phyloP scores from a whole-genome alignment of 1,140 invertebrate species.

The Chironomus tepperi region DNA sequence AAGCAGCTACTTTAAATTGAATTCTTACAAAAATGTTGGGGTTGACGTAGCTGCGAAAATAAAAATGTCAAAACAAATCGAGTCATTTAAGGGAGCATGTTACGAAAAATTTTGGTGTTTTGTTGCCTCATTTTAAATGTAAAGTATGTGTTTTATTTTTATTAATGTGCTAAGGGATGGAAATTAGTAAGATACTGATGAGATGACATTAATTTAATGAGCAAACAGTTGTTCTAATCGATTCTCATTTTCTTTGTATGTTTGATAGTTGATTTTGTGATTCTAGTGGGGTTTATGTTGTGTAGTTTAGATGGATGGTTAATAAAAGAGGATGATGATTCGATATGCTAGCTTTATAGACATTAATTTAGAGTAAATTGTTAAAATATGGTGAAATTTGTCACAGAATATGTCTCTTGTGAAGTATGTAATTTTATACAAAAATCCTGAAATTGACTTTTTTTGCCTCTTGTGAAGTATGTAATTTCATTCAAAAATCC shows the following conservation, averaged over 20 bases:
- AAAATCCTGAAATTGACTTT: no score
- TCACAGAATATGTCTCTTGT: no score
- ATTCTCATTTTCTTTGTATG: not conserved
- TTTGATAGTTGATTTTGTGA: no score
- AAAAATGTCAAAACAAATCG: constrained; percentile 18
- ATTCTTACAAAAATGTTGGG: not conserved
- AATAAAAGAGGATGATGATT: no score
- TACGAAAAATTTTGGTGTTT: constrained; percentile 11
- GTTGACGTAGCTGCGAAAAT: not conserved
- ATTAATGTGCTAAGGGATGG: not conserved
- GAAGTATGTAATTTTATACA: no score
- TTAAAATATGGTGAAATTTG: no score
- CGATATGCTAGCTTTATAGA: no score
- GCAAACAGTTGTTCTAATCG: constrained; percentile 18
- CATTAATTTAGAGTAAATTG: no score
- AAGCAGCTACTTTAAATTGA: not conserved
- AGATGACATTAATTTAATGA: constrained; percentile 13
- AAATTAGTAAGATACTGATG: not conserved
- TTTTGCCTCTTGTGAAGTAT: no score
- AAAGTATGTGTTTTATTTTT: constrained; percentile 21
- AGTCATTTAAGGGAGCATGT: constrained; percentile 10
- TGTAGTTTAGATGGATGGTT: no score
- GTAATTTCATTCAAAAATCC: no score
- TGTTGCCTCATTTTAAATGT: not conserved
- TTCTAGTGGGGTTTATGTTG: no score